These are phyloP conservation scores for Epinephelus fuscoguttatus DNA, from an alignment of 2,113 vertebrate genomes.

Conservation along the genomic window DNA sequence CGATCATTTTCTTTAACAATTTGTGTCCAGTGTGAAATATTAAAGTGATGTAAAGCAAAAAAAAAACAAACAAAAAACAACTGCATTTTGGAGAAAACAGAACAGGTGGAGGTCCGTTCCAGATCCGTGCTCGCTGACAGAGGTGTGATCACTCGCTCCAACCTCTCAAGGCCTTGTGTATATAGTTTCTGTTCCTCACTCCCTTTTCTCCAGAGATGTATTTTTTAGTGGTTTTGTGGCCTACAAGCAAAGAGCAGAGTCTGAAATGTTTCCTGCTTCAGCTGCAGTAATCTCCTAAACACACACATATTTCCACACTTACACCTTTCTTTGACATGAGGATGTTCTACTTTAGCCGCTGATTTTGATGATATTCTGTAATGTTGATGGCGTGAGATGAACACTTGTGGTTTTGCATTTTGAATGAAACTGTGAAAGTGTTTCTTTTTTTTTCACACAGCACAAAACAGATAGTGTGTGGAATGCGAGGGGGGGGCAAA, in stretches of 20 bases:
- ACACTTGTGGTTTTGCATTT: slow-evolving; percentile 47
- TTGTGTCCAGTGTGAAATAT: background rate
- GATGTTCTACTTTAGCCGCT: slow-evolving; percentile 21
- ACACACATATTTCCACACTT: background rate
- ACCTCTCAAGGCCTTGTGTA: slow-evolving; percentile 69
- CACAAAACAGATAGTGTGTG: slow-evolving; percentile 76
- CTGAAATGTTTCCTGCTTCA: slow-evolving; percentile 10
- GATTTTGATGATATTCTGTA: slow-evolving; percentile 33
- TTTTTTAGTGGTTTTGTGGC: slow-evolving; percentile 32
- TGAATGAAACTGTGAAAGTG: slow-evolving; percentile 38
- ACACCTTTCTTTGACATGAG: slow-evolving; percentile 17
- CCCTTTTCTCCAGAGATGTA: slow-evolving; percentile 23
- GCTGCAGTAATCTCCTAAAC: slow-evolving; percentile 17
- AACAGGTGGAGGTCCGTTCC: background rate
- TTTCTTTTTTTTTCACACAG: slow-evolving; percentile 69
- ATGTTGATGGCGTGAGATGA: slow-evolving; percentile 63
- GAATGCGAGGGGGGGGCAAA: slow-evolving; percentile 27
- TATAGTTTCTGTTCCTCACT: slow-evolving; percentile 32
- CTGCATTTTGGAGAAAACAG: background rate
- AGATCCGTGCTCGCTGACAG: slow-evolving; percentile 35
- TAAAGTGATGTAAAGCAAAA: background rate
- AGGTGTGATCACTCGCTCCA: background rate
- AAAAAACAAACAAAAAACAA: background rate
- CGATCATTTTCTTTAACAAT: background rate
- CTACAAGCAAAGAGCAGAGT: slow-evolving; percentile 26